Percentiles rank a stretch among this genome's conserved stretches.
Conservation (phyloP, 2,113 vertebrate species). For the Neolamprologus longior region DNA sequence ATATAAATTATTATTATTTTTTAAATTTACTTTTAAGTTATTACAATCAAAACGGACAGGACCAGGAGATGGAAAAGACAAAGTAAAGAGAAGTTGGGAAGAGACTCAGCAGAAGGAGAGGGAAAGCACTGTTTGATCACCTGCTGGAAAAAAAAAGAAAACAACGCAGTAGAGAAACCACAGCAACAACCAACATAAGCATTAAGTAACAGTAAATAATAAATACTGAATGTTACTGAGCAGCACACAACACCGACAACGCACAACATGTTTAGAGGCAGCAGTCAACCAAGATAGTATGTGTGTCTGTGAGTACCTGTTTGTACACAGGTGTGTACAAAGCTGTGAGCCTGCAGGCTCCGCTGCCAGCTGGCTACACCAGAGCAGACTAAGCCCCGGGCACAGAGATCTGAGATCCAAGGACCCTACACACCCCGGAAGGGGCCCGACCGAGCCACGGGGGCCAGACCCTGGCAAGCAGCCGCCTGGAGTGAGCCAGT, state of each 20-base stretch:
- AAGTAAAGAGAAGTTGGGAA: background rate
- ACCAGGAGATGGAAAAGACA: background rate
- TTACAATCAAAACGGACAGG: rapidly evolving
- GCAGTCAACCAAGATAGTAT: background rate
- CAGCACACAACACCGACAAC: background rate
- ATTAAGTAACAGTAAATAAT: background rate
- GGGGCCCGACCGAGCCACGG: background rate
- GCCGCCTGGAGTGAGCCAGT: background rate
- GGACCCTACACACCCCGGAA: background rate
- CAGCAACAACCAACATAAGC: background rate
- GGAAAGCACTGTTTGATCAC: background rate
- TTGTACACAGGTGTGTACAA: background rate
- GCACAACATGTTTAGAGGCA: background rate
- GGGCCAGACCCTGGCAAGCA: background rate
- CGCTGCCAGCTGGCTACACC: background rate
- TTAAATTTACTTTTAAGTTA: rapidly evolving
- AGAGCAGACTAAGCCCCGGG: background rate
- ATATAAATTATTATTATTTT: background rate
- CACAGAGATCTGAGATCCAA: background rate
- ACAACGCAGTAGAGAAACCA: background rate
- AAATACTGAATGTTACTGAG: background rate
- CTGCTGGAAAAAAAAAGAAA: background rate
- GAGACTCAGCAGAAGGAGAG: background rate
- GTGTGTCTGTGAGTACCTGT: background rate
- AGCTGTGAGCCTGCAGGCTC: background rate